Evolutionary conservation across 2,113 vertebrate genomes (phyloP), one percentile per base, ranked within the genome.

Genomic region (Porphyrio hochstetteri): DNA sequence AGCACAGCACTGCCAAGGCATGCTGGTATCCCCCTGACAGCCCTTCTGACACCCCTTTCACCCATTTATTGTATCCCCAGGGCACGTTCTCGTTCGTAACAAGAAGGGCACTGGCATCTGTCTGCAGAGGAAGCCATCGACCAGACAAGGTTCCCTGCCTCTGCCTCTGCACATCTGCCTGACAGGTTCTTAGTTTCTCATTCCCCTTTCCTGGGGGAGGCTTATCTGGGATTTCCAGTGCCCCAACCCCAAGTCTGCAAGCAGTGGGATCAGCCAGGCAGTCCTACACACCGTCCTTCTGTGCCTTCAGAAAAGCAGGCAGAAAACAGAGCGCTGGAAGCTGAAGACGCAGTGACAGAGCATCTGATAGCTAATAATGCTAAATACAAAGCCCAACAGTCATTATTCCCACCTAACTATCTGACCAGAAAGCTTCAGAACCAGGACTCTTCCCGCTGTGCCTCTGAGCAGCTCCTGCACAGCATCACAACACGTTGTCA

Each of bases 131-230:
- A 31, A 82, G 60, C 40, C 86, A 36, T 0, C 3, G 67, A 55
- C 28, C 40, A 40, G n/a, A 7, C n/a, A 27, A 31, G 35, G 16
- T n/a, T 10, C 31, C 87, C 82, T 33, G 6, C 48, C 6, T 19
- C 81, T 86, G 81, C 71, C 94, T 19, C 74, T 15, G 0, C 81
- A 69, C 40, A 31, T 82, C 78, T 55, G n/a, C 8, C 0, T 10
- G 0, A 1, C 13, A 38, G 27, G 27, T 15, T 15, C 76, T 36
- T 0, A 19, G 46, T 9, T 59, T 3, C 72, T 36, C 0, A 6
- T 5, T 31, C 86, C 75, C 28, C 81, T 33, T 23, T 53, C 81
- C 60, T 1, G 17, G 55, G 35, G 33, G 67, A 88, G 36, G 1
- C 17, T 72, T 65, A 9, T 33, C 71, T 5, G 35, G 55, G 50